Evolutionary conservation across 1,140 invertebrate species (phyloP).

Genomic region (Caenorhabditis brenneri): DNA sequence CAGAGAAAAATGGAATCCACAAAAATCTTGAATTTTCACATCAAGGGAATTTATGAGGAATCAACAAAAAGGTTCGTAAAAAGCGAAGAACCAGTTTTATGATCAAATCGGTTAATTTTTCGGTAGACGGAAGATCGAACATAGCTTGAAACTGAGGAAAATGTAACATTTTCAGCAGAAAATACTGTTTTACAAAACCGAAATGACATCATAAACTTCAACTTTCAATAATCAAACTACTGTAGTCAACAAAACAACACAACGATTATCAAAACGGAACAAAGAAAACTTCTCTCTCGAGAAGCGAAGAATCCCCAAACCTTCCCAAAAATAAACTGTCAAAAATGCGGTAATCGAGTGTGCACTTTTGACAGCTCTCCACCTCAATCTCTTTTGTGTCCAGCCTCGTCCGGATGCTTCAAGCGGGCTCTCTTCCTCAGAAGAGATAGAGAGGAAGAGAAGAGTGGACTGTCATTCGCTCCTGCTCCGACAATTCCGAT

Average conservation of each 20-base stretch:
- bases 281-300: neutral
- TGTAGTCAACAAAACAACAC: no score
- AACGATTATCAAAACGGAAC: neutral
- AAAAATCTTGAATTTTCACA: no score
- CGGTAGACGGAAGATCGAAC: no score
- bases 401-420: neutral
- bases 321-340: neutral
- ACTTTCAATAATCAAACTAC: neutral
- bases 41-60: no score
- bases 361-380: conserved; percentile 22
- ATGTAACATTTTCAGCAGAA: no score
- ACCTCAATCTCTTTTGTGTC: neutral
- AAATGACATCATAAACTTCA: no score
- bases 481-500: neutral
- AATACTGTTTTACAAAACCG: no score
- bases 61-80: no score
- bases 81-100: no score
- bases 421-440: neutral
- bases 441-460: neutral
- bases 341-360: conserved; percentile 24
- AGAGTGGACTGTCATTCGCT: neutral
- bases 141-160: no score
- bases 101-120: no score
- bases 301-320: neutral
- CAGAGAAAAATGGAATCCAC: no score